Evolutionary conservation across 2,113 vertebrate genomes (phyloP).

Genomic region (Rafetus swinhoei): DNA sequence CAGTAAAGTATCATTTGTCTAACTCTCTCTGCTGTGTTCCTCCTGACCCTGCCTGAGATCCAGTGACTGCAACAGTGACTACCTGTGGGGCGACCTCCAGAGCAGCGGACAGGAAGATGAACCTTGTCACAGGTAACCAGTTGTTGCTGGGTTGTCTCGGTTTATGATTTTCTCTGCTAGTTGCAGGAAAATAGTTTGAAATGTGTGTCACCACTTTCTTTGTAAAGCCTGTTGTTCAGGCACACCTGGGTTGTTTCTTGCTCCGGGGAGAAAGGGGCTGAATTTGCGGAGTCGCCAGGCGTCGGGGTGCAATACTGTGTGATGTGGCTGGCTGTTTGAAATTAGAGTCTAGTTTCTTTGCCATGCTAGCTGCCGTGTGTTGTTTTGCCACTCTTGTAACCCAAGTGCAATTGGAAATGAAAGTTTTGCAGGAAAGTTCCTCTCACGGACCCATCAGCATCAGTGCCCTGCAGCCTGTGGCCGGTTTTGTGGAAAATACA

Average conservation of each 20-base stretch:
- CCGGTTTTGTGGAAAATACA: neutral
- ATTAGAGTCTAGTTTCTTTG: neutral
- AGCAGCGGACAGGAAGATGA: neutral
- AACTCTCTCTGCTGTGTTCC: slow-evolving; percentile 7
- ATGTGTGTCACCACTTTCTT: neutral
- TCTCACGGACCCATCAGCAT: neutral
- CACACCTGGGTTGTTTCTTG: neutral
- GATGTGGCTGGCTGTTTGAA: neutral
- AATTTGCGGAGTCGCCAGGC: neutral
- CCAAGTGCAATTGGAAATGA: neutral
- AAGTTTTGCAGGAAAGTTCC: slow-evolving; percentile 41
- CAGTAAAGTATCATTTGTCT: neutral
- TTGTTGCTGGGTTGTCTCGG: neutral
- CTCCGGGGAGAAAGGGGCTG: neutral
- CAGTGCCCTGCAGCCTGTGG: neutral
- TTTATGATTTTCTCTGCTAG: neutral
- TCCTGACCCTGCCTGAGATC: neutral
- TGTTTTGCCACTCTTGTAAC: neutral
- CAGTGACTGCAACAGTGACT: neutral
- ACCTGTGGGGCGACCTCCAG: neutral
- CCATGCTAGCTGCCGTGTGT: neutral
- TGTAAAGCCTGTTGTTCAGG: neutral
- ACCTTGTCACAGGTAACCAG: slow-evolving; percentile 52
- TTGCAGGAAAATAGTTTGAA: neutral
- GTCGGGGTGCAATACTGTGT: neutral